Percentiles rank a stretch among this genome's conserved stretches.
These are phyloP conservation scores for Parnassius mnemosyne DNA, from an alignment of 2,888 invertebrate genomes.

Conservation along the genomic window DNA sequence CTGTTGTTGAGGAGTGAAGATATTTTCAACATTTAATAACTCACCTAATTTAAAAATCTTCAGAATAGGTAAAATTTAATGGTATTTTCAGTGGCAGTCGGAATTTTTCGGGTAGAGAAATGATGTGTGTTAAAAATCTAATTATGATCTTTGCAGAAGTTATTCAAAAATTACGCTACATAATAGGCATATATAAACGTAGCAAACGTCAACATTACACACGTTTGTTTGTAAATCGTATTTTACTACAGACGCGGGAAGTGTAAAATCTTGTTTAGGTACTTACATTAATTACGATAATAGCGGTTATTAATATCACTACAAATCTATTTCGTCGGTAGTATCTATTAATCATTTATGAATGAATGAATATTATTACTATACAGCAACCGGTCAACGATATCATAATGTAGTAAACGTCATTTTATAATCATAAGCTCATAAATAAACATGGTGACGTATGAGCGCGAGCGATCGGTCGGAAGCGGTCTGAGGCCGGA, in stretches of 20 bases:
- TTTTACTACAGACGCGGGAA: slow-evolving; percentile 61
- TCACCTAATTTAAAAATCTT: too few species aligned
- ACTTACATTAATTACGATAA: slow-evolving; percentile 66
- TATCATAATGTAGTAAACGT: slow-evolving; percentile 75
- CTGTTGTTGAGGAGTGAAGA: too few species aligned
- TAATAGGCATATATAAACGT: slow-evolving; percentile 18
- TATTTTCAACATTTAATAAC: too few species aligned
- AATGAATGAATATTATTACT: slow-evolving; percentile 75
- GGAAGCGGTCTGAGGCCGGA: slow-evolving; percentile 46
- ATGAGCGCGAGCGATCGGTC: slow-evolving; percentile 51
- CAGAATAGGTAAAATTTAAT: too few species aligned
- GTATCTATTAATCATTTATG: slow-evolving; percentile 74
- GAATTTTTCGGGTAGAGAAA: too few species aligned
- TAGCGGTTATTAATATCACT: slow-evolving; percentile 66
- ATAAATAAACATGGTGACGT: slow-evolving; percentile 77
- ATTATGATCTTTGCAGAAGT: too few species aligned
- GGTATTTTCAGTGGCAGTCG: too few species aligned
- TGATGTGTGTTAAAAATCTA: too few species aligned
- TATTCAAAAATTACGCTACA: too few species aligned
- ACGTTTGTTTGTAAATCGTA: slow-evolving; percentile 59
- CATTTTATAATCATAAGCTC: slow-evolving; percentile 79
- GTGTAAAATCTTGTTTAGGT: slow-evolving; percentile 73
- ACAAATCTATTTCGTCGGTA: slow-evolving; percentile 76
- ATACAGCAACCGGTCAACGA: slow-evolving; percentile 71
- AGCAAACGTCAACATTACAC: slow-evolving; percentile 40